Evolutionary conservation across 2,113 vertebrate genomes (phyloP).

Genomic region (Pseudonaja textilis): DNA sequence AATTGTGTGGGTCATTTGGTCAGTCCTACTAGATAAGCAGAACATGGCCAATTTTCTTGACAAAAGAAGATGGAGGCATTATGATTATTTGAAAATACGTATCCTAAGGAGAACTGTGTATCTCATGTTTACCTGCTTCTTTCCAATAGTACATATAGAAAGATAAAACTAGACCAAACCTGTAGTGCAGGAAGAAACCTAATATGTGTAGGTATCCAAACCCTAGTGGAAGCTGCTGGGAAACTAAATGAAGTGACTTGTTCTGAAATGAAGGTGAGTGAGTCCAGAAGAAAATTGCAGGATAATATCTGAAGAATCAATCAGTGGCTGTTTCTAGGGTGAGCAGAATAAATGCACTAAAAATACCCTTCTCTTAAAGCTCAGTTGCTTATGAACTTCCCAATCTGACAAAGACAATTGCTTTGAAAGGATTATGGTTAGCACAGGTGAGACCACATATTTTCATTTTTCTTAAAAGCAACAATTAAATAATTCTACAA

Average conservation of each 20-base stretch:
- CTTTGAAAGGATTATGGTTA: background rate
- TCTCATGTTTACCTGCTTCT: too few relatives aligned
- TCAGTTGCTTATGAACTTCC: background rate
- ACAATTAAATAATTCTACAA: background rate
- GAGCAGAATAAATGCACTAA: background rate
- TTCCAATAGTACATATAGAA: background rate
- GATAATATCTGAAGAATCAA: background rate
- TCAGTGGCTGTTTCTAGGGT: background rate
- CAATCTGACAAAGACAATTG: background rate
- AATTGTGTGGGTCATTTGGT: background rate
- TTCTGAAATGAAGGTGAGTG: background rate
- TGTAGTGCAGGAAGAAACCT: background rate
- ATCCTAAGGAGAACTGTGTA: background rate
- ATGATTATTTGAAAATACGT: background rate
- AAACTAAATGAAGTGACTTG: background rate
- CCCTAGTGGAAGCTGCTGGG: background rate
- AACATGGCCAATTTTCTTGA: background rate
- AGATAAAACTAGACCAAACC: background rate
- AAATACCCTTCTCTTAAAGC: background rate
- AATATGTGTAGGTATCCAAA: background rate
- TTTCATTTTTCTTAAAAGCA: slow-evolving; percentile 2
- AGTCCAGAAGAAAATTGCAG: background rate
- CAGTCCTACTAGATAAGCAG: background rate
- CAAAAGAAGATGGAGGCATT: background rate
- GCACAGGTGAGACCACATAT: background rate